Evolutionary conservation across 2,113 vertebrate genomes (phyloP).

Genomic region (Phyllostomus discolor): DNA sequence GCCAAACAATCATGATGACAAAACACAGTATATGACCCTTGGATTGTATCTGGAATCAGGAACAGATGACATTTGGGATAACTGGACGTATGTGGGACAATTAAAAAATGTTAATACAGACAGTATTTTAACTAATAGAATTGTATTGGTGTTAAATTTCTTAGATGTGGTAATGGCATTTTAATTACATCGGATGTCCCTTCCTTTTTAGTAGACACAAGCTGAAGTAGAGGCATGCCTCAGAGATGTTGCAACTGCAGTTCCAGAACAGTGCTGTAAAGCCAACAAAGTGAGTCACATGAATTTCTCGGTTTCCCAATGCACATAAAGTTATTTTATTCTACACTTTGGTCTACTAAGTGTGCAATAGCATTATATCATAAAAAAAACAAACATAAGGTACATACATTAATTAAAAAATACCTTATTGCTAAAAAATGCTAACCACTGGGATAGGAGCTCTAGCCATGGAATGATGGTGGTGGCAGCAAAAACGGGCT

Average conservation of each 20-base stretch:
- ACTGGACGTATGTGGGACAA: not conserved
- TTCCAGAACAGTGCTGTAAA: no score
- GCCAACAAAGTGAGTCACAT: not conserved
- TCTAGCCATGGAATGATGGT: slow-evolving; percentile 58
- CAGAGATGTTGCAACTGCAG: not conserved
- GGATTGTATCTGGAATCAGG: not conserved
- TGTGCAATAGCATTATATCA: not conserved
- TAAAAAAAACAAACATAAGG: not conserved
- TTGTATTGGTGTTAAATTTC: not conserved
- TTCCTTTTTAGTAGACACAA: not conserved
- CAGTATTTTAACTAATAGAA: not conserved
- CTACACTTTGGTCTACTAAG: not conserved
- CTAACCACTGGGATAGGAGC: not conserved
- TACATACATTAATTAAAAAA: not conserved
- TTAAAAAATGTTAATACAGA: not conserved
- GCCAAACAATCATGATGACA: not conserved
- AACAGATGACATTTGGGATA: not conserved
- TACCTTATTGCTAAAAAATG: not conserved
- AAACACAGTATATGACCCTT: not conserved
- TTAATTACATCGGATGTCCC: not conserved
- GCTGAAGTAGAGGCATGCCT: not conserved
- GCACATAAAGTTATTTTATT: not conserved
- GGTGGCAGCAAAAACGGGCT: slow-evolving; percentile 58
- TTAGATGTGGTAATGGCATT: not conserved
- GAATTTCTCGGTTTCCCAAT: not conserved